Base-by-base conservation (phyloP, 1,140 invertebrate genomes). In the Drosophila ercepeae region DNA sequence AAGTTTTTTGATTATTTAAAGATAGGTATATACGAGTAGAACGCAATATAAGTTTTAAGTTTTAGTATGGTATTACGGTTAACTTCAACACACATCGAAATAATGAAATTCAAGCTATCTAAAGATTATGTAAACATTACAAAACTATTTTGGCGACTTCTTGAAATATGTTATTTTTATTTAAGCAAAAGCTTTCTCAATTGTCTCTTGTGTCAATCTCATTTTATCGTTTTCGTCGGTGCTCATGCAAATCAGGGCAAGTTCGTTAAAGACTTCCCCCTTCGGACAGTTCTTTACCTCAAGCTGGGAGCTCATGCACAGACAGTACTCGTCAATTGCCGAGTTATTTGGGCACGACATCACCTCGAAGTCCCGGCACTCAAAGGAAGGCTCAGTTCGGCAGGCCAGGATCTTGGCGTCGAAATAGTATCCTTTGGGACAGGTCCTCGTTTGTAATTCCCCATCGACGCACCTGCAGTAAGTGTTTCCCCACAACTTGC, bases 381-480 rank as follows among this genome's bases (percentile, higher is more conserved):
- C 39, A 13, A 13, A 2, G 21, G 7, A 1, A 4, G 6, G 4
- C 1, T 19, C 39, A 6, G 6, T 21, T 1, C 14, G 29, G 11
- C 55, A 59, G 14, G 46, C 23, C 8, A 59, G 0, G 11, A 25
- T 18, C 21, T 23, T 49, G 14, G 21, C 7, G 27, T 69, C 58
- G 8, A 54, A 49, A 18, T 34, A 9, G 7, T 14, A 29, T 8
- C 25, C 50, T 6, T n/a, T 0, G 21, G 65, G 58, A 6, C 65
- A 69, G 11, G 4, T 25, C 1, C n/a, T 36, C 0, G 19, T 11
- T 32, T 59, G 4, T 1, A 57, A 46, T 7, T 57, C 32, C 0
- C 67, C 67, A 19, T 57, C 34, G 13, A 51, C 8, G 23, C 67
- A 71, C 1, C 57, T 51, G 14, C 23, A 71, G 41, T 46, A 71